phyloP scores from a whole-genome alignment of 2,113 vertebrate genomes.

The Cyanoliseus patagonus region DNA sequence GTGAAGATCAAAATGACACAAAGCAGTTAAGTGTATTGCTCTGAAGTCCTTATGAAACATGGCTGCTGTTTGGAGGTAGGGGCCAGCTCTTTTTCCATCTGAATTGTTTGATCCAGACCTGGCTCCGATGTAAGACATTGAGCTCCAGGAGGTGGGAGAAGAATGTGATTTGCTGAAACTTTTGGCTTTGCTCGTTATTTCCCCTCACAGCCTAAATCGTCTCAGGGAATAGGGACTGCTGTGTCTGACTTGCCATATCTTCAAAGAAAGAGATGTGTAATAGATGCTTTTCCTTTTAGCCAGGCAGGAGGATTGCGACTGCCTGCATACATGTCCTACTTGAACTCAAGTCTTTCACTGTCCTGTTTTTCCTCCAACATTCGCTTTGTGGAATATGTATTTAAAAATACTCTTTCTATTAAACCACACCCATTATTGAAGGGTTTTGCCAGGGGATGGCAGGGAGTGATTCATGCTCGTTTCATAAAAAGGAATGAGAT shows the following conservation, averaged over 20 bases:
- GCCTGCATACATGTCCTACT: accelerated
- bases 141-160: not conserved
- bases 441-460: not conserved
- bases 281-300: not conserved
- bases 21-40: not conserved
- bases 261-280: accelerated
- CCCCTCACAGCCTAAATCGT: not conserved
- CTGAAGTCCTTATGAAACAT: not conserved
- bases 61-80: not conserved
- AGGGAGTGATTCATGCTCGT: not conserved
- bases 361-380: not conserved
- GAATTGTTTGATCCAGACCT: not conserved
- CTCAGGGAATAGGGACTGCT: not conserved
- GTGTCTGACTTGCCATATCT: not conserved
- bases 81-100: not conserved
- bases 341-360: not conserved
- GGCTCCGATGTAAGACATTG: not conserved
- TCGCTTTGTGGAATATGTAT: not conserved
- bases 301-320: not conserved
- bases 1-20: not conserved
- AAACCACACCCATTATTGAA: not conserved
- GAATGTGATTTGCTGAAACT: not conserved
- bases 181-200: not conserved
- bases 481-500: not conserved
- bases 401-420: not conserved